Conservation (phyloP, 92 coral and sea anemone genomes). For the Pocillopora grandis region DNA sequence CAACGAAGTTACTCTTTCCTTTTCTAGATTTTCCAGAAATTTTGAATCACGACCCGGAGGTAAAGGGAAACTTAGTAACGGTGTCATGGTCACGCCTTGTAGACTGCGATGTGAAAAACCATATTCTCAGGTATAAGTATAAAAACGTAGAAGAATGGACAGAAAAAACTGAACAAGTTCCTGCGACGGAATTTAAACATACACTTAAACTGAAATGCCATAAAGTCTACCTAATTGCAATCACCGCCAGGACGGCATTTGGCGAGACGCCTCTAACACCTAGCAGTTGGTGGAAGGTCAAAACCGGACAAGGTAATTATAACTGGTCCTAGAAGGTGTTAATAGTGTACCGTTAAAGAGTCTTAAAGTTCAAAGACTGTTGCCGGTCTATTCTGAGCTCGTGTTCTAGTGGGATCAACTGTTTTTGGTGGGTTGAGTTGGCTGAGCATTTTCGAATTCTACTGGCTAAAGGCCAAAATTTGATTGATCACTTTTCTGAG, state of each 20-base stretch:
- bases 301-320: slow-evolving; percentile 10
- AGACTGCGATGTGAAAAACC: neutral
- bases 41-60: neutral
- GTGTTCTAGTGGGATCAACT: too few relatives aligned
- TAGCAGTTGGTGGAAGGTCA: neutral
- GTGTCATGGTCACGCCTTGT: neutral
- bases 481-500: too few relatives aligned
- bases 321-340: too few relatives aligned
- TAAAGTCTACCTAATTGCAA: neutral
- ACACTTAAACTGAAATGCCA: neutral
- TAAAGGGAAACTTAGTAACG: neutral
- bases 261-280: slow-evolving; percentile 1
- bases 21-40: slow-evolving; percentile 1
- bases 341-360: too few relatives aligned
- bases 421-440: too few relatives aligned
- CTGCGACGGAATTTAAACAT: neutral
- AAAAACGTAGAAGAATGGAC: neutral
- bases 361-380: too few relatives aligned
- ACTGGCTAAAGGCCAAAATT: too few relatives aligned
- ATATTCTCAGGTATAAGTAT: neutral
- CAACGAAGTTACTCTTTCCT: too few relatives aligned
- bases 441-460: too few relatives aligned
- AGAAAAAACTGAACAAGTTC: neutral
- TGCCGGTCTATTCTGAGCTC: too few relatives aligned
- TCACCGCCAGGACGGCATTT: neutral